These are phyloP conservation scores for Eretmocerus hayati DNA, from an alignment of 2,888 invertebrate genomes.

Conservation along the genomic window DNA sequence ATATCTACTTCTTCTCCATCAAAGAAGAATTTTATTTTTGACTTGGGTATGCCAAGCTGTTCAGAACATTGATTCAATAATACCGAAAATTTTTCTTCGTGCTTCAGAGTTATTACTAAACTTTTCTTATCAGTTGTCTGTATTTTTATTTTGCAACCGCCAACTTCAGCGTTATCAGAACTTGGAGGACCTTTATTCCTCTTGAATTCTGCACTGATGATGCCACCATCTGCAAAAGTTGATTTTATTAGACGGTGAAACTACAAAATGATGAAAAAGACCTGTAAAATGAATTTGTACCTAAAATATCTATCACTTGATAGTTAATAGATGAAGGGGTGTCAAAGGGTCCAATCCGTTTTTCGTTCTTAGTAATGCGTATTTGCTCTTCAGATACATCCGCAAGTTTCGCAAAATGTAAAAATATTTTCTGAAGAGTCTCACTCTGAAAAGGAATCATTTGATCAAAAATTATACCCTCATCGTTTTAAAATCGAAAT, in stretches of 20 bases:
- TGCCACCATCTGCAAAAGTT: slow-evolving; percentile 33
- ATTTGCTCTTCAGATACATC: slow-evolving; percentile 33
- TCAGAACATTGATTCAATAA: slow-evolving; percentile 29
- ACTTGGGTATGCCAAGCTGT: slow-evolving; percentile 27
- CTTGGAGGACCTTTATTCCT: slow-evolving; percentile 7
- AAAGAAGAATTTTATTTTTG: slow-evolving; percentile 35
- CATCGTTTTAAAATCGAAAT: no score
- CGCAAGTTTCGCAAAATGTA: slow-evolving; percentile 35
- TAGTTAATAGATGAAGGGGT: slow-evolving; percentile 35
- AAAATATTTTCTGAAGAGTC: slow-evolving; percentile 31
- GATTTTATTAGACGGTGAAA: neutral
- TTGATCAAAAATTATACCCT: no score
- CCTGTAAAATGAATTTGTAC: slow-evolving; percentile 21
- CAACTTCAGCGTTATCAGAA: slow-evolving; percentile 4
- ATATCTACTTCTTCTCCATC: slow-evolving; percentile 35
- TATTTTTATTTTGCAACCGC: slow-evolving; percentile 34
- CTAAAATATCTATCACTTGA: slow-evolving; percentile 37
- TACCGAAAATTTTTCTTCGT: slow-evolving; percentile 27
- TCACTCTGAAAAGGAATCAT: slow-evolving; percentile 34
- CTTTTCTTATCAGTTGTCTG: slow-evolving; percentile 33
- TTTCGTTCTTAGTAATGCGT: slow-evolving; percentile 31
- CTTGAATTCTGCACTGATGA: slow-evolving; percentile 25
- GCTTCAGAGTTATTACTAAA: slow-evolving; percentile 27
- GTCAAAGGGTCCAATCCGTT: slow-evolving; percentile 29
- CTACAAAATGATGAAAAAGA: neutral